These are phyloP conservation scores for Calameuta idolon DNA, from an alignment of 2,888 invertebrate genomes.

Conservation along the genomic window DNA sequence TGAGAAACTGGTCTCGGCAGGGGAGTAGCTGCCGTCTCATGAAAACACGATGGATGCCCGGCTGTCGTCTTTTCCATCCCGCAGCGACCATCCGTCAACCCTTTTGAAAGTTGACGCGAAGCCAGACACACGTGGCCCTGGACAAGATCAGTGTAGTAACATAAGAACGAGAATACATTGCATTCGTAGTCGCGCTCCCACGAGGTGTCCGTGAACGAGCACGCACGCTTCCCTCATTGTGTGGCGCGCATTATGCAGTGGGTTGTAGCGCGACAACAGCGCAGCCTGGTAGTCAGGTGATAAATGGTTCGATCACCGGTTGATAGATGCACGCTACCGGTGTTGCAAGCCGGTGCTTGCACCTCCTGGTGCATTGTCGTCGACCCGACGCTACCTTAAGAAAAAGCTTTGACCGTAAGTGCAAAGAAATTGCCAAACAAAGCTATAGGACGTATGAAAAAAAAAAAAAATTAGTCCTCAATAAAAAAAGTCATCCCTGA, in stretches of 20 bases:
- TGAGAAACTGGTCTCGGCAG: background rate
- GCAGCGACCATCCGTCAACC: constrained; percentile 63
- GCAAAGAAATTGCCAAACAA: background rate
- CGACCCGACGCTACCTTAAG: background rate
- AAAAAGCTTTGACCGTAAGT: background rate
- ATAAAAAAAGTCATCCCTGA: background rate
- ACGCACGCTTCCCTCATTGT: constrained; percentile 28
- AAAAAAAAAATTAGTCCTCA: background rate
- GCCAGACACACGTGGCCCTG: constrained; percentile 25
- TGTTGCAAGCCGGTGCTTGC: constrained; percentile 19
- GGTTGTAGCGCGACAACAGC: constrained; percentile 37
- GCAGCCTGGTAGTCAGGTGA: constrained; percentile 39
- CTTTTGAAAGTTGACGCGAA: constrained; percentile 59
- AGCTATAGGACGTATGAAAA: background rate
- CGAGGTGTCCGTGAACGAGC: constrained; percentile 15
- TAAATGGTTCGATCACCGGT: constrained; percentile 49
- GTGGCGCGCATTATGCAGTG: constrained; percentile 36
- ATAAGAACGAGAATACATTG: background rate
- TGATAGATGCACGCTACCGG: constrained; percentile 40
- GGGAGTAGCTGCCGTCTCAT: background rate
- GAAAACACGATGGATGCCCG: constrained; percentile 60
- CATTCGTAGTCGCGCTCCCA: background rate
- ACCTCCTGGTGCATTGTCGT: background rate
- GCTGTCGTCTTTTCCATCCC: constrained; percentile 59
- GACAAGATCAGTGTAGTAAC: constrained; percentile 1